Percentiles rank a stretch among this genome's conserved stretches.
These are phyloP conservation scores for Corticium candelabrum DNA, from an alignment of 37 sponge, comb jelly and placozoan genomes.

Conservation along the genomic window DNA sequence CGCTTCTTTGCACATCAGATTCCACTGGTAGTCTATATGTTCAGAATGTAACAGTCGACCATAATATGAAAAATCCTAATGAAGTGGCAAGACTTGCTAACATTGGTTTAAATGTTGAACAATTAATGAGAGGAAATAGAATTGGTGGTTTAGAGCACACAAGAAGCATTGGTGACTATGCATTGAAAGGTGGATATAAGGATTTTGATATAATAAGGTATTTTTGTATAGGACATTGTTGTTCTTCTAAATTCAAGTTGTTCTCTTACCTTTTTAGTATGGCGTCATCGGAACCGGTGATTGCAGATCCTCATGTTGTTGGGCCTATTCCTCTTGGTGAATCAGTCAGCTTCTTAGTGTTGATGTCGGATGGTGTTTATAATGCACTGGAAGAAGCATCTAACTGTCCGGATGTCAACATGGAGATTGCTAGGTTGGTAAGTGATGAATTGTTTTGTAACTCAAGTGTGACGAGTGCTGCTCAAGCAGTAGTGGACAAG, in stretches of 20 bases:
- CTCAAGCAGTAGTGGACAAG: constrained; percentile 23
- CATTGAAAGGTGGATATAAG: constrained; percentile 82
- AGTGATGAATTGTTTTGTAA: background rate
- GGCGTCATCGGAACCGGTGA: constrained; percentile 28
- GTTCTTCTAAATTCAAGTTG: no score
- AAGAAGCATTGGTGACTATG: constrained; percentile 84
- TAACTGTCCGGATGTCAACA: constrained; percentile 8
- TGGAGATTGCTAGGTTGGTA: background rate
- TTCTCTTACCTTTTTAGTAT: background rate
- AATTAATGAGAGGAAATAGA: constrained; percentile 40
- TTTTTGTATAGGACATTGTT: no score
- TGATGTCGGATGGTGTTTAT: constrained; percentile 84
- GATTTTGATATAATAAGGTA: constrained; percentile 79
- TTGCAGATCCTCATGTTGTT: constrained; percentile 33
- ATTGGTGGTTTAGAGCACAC: constrained; percentile 89
- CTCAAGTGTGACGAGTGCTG: background rate
- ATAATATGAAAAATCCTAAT: constrained; percentile 62
- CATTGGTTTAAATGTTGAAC: constrained; percentile 49
- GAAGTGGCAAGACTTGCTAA: constrained; percentile 56
- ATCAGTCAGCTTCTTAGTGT: constrained; percentile 43
- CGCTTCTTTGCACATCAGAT: constrained; percentile 30
- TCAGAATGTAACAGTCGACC: constrained; percentile 70
- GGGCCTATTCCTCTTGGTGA: background rate
- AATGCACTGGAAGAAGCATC: constrained; percentile 52
- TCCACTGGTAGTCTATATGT: constrained; percentile 1